Conservation (phyloP, 2,113 vertebrate species). For the Ceyx melanurus region DNA sequence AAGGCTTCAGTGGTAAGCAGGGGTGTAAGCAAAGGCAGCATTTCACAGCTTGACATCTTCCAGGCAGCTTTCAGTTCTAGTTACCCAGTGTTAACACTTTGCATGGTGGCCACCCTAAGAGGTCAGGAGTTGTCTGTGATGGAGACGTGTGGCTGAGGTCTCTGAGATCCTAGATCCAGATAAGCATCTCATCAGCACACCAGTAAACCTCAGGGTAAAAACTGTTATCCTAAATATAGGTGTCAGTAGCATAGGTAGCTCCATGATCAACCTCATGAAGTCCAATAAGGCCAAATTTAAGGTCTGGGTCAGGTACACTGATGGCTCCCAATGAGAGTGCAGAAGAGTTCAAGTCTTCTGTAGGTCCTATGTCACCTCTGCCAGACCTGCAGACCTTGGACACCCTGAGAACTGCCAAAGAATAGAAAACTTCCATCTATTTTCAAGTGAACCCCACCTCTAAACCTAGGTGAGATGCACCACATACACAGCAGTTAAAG, state of each 20-base stretch:
- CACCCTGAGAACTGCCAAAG: background rate
- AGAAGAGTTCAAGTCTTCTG: background rate
- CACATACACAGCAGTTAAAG: fast-evolving
- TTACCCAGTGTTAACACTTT: background rate
- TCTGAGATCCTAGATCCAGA: background rate
- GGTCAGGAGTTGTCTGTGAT: fast-evolving
- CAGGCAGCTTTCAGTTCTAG: background rate
- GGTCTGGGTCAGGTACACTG: background rate
- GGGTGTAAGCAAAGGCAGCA: background rate
- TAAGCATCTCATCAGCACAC: background rate
- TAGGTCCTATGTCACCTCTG: background rate
- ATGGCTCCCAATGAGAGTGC: background rate
- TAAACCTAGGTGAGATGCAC: background rate
- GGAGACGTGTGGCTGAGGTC: background rate
- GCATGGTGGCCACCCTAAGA: background rate
- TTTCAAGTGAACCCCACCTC: background rate
- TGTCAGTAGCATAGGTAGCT: background rate
- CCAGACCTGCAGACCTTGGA: background rate
- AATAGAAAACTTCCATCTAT: fast-evolving
- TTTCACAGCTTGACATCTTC: background rate
- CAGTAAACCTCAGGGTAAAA: background rate
- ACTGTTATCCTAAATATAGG: background rate
- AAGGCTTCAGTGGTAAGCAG: background rate
- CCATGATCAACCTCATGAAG: background rate
- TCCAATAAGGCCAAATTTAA: background rate